Base-by-base conservation (phyloP, 2,113 vertebrate species). In the Lepus americanus region DNA sequence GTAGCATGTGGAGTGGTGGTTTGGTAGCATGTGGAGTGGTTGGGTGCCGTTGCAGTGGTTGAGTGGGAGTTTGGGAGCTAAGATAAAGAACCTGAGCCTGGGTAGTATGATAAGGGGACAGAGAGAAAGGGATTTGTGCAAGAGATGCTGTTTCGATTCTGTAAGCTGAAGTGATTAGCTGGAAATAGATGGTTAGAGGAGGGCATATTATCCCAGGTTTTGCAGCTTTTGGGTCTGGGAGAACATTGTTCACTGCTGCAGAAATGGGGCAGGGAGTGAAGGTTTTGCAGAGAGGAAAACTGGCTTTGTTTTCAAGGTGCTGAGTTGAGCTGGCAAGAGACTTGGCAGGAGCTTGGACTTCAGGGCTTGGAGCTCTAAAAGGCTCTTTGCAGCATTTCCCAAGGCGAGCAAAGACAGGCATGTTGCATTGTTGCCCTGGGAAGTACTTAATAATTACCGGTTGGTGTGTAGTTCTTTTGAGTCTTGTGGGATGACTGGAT, bases 381-480 rank as follows among this genome's bases (percentile, higher is more conserved):
- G 95, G 76, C 59, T 72, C 82, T 76, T 81, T 79, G 69, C 29
- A 49, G 79, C 86, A 36, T 78, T 82, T 95, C 74, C 69, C 51
- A 33, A 80, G 77, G 73, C 95, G 90, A 87, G 87, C 53, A 66
- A 49, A 94, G 87, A 85, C 94, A 70, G 70, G 94, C 87, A 53
- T 59, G 67, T 89, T 87, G 93, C 49, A 69, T 66, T 79, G 89
- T 90, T 94, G 92, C 87, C 66, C 44, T 83, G 79, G 89, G 8
- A 80, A 94, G 61, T 73, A 25, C 95, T 91, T 90, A 93, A 33
- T 95, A 93, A 95, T 95, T 95, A 89, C 19, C 89, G 93, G 88
- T 79, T 96, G 53, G 61, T 90, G 93, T 90, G 67, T 95, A 91
- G 61, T 82, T 95, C 90, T 96, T 96, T 69, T 83, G 70, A 95